These are phyloP conservation scores for Cenopis cana DNA, from an alignment of 2,888 invertebrate genomes.

Conservation along the genomic window DNA sequence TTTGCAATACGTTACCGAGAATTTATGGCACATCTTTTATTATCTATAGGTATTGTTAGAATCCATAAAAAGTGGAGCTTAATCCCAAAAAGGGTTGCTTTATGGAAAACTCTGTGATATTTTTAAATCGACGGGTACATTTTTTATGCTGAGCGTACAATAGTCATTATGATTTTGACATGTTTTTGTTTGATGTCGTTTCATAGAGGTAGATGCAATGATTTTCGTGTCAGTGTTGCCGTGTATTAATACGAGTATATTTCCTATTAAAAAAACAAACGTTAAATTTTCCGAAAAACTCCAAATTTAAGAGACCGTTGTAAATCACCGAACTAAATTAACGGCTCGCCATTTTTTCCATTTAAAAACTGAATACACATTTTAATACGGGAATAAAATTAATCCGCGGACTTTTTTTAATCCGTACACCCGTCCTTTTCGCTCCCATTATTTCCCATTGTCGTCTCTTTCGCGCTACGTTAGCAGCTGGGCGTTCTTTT, in stretches of 20 bases:
- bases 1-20: constrained; percentile 37
- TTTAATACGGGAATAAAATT: constrained; percentile 77
- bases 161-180: constrained; percentile 24
- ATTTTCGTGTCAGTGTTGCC: constrained; percentile 7
- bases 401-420: constrained; percentile 65
- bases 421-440: constrained; percentile 57
- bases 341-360: constrained; percentile 68
- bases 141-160: constrained; percentile 30
- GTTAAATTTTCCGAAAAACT: constrained; percentile 20
- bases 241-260: not conserved
- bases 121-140: constrained; percentile 35
- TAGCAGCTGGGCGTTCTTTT: constrained; percentile 80
- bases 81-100: constrained; percentile 66
- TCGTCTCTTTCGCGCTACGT: constrained; percentile 59
- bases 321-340: constrained; percentile 70
- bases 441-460: constrained; percentile 55
- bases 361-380: constrained; percentile 68
- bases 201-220: not conserved
- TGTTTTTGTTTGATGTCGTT: constrained; percentile 7
- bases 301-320: constrained; percentile 50
- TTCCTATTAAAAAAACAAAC: not conserved
- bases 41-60: constrained; percentile 43
- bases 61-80: constrained; percentile 53
- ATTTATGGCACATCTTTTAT: constrained; percentile 40
- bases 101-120: constrained; percentile 34